Conservation (phyloP, 2,888 invertebrate species). For the Sclerodermus sp. region DNA sequence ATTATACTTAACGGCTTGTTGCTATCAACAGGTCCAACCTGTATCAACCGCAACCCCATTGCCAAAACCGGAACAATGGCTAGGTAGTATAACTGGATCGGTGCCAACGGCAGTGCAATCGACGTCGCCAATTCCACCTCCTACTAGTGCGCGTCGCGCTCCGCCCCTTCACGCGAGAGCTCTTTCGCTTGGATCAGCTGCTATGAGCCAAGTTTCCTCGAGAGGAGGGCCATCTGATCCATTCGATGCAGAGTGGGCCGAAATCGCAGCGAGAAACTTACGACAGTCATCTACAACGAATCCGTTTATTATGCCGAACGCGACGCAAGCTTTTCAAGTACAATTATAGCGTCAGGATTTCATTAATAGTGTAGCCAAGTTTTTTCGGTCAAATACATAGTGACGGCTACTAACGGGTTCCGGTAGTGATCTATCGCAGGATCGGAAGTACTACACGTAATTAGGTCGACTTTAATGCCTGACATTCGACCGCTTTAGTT, state of each 20-base stretch:
- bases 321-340: slow-evolving; percentile 65
- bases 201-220: slow-evolving; percentile 34
- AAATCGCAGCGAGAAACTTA: slow-evolving; percentile 62
- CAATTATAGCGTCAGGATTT: slow-evolving; percentile 62
- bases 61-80: slow-evolving; percentile 83
- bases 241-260: slow-evolving; percentile 85
- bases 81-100: slow-evolving; percentile 71
- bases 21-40: slow-evolving; percentile 48
- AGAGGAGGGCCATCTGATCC: slow-evolving; percentile 63
- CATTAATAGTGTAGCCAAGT: slow-evolving; percentile 43
- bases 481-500: neutral
- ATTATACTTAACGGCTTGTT: slow-evolving; percentile 3
- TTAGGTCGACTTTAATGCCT: neutral
- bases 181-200: slow-evolving; percentile 61
- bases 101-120: slow-evolving; percentile 58
- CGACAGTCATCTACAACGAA: slow-evolving; percentile 63
- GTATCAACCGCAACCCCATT: slow-evolving; percentile 58
- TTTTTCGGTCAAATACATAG: slow-evolving; percentile 46
- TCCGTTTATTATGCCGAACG: slow-evolving; percentile 63
- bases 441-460: slow-evolving; percentile 30
- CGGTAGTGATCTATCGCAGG: slow-evolving; percentile 23
- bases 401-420: slow-evolving; percentile 27
- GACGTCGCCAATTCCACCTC: slow-evolving; percentile 17
- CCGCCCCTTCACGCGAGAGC: slow-evolving; percentile 62
- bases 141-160: slow-evolving; percentile 58